phyloP scores from a whole-genome alignment of 2,888 invertebrate species.

The Acleris literana region DNA sequence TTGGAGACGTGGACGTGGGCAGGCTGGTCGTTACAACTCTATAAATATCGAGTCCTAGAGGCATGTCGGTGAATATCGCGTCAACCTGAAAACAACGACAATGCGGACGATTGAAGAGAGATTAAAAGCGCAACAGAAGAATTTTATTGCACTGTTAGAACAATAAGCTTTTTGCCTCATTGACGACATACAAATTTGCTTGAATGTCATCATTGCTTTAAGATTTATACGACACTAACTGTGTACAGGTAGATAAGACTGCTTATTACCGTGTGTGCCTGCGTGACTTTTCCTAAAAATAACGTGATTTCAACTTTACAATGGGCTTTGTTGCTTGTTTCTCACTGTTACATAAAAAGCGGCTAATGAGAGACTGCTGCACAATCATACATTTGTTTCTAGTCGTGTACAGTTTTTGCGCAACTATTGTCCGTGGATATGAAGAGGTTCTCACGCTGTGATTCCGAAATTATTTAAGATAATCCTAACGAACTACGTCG shows the following conservation, averaged over 20 bases:
- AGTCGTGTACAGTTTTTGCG: conserved; percentile 57
- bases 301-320: conserved; percentile 39
- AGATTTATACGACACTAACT: not conserved
- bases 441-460: conserved; percentile 57
- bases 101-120: not conserved
- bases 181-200: not conserved
- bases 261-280: conserved; percentile 11
- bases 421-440: conserved; percentile 62
- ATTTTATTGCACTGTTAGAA: not conserved
- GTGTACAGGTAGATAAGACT: not conserved
- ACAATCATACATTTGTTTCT: conserved; percentile 53
- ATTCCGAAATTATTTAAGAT: conserved; percentile 49
- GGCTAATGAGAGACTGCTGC: conserved; percentile 39
- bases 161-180: too few relatives aligned
- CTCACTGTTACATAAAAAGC: conserved; percentile 45
- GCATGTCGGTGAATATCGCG: conserved; percentile 13
- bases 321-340: conserved; percentile 54
- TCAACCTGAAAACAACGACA: conserved; percentile 13
- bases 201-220: conserved; percentile 9
- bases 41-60: conserved; percentile 43
- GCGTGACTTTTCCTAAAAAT: conserved; percentile 31
- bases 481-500: conserved; percentile 20
- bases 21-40: conserved; percentile 50
- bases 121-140: not conserved
- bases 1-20: conserved; percentile 45